phyloP scores from a whole-genome alignment of 2,797 vertebrate genomes.

The Amniataba percoides region DNA sequence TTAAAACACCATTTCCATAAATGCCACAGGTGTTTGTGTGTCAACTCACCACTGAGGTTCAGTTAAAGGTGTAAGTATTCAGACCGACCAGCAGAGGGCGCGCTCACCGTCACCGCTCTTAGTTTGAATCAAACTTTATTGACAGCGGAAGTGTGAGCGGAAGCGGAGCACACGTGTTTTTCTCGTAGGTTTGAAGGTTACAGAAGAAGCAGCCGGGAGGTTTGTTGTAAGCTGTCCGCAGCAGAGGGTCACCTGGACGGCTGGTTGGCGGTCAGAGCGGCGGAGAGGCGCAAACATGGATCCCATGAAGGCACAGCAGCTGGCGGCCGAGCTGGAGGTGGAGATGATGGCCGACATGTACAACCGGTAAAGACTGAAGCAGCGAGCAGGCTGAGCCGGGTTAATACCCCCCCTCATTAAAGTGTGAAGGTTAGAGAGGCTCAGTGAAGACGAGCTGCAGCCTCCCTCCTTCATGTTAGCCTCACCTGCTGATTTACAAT shows the following conservation, averaged over 20 bases:
- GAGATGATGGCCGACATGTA: slow-evolving; percentile 99
- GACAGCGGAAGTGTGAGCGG: slow-evolving; percentile 65
- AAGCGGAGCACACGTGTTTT: slow-evolving; percentile 71
- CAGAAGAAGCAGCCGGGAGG: slow-evolving; percentile 17
- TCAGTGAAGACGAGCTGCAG: background rate
- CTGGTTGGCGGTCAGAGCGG: slow-evolving; percentile 15
- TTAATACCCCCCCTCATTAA: rapidly evolving
- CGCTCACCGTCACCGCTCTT: slow-evolving; percentile 4
- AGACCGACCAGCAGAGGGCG: slow-evolving; percentile 39
- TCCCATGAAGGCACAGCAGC: slow-evolving; percentile 93
- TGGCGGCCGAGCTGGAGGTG: slow-evolving; percentile 97
- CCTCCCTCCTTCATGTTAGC: background rate
- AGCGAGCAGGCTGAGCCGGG: slow-evolving; percentile 3
- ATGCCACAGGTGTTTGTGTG: no score
- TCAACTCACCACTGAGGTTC: background rate
- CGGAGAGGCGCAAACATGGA: slow-evolving; percentile 86
- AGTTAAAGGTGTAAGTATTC: background rate
- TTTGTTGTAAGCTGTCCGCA: background rate
- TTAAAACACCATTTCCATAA: background rate
- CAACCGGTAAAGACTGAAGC: slow-evolving; percentile 88
- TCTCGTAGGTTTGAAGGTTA: slow-evolving; percentile 74
- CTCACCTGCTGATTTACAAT: no score
- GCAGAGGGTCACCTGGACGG: slow-evolving; percentile 32
- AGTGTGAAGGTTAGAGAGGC: rapidly evolving
- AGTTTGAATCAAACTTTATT: slow-evolving; percentile 80